A percentile compares a stretch with the other conserved stretches of the same genome.
Conservation (phyloP, 2,113 vertebrate genomes). For the Chloropsis hardwickii region DNA sequence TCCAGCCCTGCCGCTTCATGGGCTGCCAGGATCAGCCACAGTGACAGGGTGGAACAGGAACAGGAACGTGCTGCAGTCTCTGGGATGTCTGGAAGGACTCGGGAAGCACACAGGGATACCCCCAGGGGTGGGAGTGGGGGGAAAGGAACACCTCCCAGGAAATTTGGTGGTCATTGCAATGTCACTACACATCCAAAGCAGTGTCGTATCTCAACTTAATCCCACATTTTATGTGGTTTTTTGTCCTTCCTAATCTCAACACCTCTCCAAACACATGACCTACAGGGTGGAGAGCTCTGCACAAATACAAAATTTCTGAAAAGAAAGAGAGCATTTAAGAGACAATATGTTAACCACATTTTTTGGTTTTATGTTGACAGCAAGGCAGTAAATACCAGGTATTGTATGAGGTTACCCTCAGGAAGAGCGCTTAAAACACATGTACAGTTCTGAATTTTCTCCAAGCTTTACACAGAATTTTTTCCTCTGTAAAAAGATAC, state of each 20-base stretch:
- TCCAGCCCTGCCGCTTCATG: rapidly evolving
- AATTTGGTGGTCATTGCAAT: not conserved
- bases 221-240: not conserved
- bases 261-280: not conserved
- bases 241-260: not conserved
- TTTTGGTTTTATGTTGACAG: not conserved
- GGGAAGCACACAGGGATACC: not conserved
- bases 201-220: not conserved
- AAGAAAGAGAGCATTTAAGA: not conserved
- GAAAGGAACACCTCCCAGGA: not conserved
- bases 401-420: not conserved
- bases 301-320: not conserved
- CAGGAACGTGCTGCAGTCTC: rapidly evolving
- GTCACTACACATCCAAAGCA: not conserved
- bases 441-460: not conserved
- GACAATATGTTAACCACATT: not conserved
- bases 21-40: not conserved
- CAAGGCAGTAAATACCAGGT: not conserved
- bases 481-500: not conserved
- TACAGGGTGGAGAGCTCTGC: not conserved
- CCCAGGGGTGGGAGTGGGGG: rapidly evolving
- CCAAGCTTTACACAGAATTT: not conserved
- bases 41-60: not conserved
- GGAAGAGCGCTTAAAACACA: not conserved
- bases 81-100: not conserved